Evolutionary conservation across 2,888 invertebrate genomes (phyloP), one percentile per base, ranked within the genome.

Genomic region (Oscheius sp.): DNA sequence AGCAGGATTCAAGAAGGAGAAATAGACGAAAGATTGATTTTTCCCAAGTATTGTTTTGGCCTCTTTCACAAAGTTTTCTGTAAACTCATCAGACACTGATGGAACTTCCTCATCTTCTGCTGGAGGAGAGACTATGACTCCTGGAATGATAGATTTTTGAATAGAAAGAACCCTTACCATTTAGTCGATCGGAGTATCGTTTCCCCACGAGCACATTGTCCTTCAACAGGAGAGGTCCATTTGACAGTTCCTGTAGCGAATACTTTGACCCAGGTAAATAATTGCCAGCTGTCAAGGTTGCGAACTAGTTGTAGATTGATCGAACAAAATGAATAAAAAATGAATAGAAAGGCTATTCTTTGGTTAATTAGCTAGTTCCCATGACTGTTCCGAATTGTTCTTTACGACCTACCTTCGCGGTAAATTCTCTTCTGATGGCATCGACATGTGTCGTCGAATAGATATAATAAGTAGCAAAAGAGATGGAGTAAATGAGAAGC

Each of bases 1-100:
- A 5, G 83, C 84, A 0, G 75, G 67, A 59, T 84, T 84, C 24
- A 85, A 67, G 56, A 77, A 62, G 0, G 70, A 69, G 22, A 77
- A 62, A 49, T 75, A 75, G 28, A 74, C 61, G 36, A 77, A 74
- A 4, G 62, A 32, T 8, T 38, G 59, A 2, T 26, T 22, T 20
- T 50, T 24, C 12, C 54, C 28, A 14, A 28, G 4, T 5, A 66
- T 41, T 14, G 28, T 45, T n/a, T 41, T 24, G n/a, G 51, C 51
- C 17, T 3, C 20, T 33, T 9, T 32, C 1, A 33, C 12, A 20
- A 64, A 38, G 26, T 64, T 26, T 24, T 51, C 9, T 8, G 38
- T 12, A 24, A 63, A 50, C 9, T 22, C 24, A n/a, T 47, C 49
- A 2, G 41, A 24, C 1, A 63, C n/a, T 3, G 24, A 33, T 0